Conservation (phyloP, 2,888 invertebrate species). For the Podotricha telesiphe region DNA sequence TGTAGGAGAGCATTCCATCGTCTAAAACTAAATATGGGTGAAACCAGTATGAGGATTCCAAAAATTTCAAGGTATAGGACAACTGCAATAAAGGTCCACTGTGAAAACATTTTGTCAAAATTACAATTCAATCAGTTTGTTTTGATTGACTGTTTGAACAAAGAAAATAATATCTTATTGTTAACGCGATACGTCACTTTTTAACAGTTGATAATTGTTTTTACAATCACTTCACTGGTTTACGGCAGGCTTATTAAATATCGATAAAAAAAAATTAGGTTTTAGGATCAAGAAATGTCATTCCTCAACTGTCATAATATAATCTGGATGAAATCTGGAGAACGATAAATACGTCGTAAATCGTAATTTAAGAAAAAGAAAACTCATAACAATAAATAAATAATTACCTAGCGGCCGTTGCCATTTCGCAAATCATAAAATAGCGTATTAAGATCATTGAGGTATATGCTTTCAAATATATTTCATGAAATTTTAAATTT, state of each 20-base stretch:
- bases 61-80: conserved; percentile 89
- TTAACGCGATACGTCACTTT: no score
- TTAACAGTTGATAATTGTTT: background rate
- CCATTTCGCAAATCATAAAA: no score
- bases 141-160: background rate
- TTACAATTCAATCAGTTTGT: background rate
- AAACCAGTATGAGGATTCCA: conserved; percentile 85
- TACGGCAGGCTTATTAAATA: background rate
- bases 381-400: no score
- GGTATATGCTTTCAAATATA: no score
- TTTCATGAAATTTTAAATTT: no score
- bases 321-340: no score
- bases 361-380: no score
- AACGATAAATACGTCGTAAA: no score
- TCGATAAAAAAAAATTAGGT: background rate
- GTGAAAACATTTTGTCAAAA: conserved; percentile 86
- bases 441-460: no score
- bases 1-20: conserved; percentile 91
- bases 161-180: background rate
- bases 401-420: no score
- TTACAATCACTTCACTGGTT: background rate
- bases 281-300: background rate
- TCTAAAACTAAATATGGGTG: conserved; percentile 88
- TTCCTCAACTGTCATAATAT: background rate
- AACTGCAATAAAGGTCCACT: conserved; percentile 90